Evolutionary conservation across 2,888 invertebrate species (phyloP).

Genomic region (Trypoxylon attenuatum): DNA sequence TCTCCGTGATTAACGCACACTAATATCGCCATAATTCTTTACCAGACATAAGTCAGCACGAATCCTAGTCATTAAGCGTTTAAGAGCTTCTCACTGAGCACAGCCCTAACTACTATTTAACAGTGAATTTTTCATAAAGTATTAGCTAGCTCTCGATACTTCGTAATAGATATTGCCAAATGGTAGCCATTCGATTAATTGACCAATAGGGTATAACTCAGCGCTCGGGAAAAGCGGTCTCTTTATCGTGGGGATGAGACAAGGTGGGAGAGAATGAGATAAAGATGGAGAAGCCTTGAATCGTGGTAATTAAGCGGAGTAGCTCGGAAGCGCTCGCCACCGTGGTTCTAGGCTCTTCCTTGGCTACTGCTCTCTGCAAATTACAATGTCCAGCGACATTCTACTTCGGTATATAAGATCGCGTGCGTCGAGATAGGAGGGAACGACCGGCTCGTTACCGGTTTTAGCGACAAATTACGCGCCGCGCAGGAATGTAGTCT

Average conservation of each 20-base stretch:
- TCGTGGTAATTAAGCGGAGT: conserved; percentile 22
- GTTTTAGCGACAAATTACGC: conserved; percentile 34
- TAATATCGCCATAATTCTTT: no score
- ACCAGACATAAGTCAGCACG: no score
- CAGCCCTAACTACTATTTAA: no score
- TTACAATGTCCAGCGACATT: conserved; percentile 41
- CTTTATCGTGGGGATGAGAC: no score
- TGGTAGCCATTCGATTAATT: background rate
- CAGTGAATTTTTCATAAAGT: no score
- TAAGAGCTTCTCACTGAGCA: no score
- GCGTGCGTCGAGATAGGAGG: background rate
- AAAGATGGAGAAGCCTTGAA: background rate
- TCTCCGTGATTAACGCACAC: no score
- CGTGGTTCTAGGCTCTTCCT: conserved; percentile 12
- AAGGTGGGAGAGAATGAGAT: no score
- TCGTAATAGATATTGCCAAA: background rate
- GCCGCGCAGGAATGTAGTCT: conserved; percentile 13
- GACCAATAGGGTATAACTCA: no score
- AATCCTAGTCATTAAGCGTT: no score
- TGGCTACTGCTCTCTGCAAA: conserved; percentile 34
- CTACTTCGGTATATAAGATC: conserved; percentile 26
- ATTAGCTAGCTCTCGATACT: no score
- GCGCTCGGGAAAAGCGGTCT: no score
- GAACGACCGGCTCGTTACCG: conserved; percentile 13
- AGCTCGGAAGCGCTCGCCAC: background rate